Evolutionary conservation across 2,888 invertebrate species (phyloP), one percentile per base, ranked within the genome.

Genomic region (Aleiodes leptofemur): DNA sequence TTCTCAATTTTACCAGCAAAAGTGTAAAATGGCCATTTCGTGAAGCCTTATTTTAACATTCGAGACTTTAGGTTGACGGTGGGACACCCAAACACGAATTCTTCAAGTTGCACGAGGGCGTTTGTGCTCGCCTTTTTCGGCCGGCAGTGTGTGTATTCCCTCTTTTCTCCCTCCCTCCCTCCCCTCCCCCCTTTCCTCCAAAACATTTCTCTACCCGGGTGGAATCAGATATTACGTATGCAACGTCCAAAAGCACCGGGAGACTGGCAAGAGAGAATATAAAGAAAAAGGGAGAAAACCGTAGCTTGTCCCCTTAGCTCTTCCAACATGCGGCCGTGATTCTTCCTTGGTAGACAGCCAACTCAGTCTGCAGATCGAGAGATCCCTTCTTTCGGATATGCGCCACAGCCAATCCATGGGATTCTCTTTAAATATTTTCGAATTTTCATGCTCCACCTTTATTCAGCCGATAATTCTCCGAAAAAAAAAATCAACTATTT

Each of bases 211-310:
- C 80, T 82, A 71, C 82, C 82, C 82, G 83, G 82, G 83, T 83
- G 82, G 82, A 86, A 87, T 86, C 87, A 85, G 86, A 87, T 86
- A 87, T 87, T 87, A 87, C 84, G 85, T 86, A 87, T 86, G 87
- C 86, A 64, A 86, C 83, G 83, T 82, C 81, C 84, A 82, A 86
- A 86, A 83, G 85, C 82, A 79, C 80, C 75, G 78, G 51, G 68
- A 83, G 82, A 84, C 80, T 83, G 81, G 76, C 79, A 61, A 48
- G 77, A 55, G 69, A 70, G 61, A 55, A 57, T 57, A 74, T 57
- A 74, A 72, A 72, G 70, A 74, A 29, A 57, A 50, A 77, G 70
- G 56, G 73, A 69, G 73, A 73, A 72, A 55, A 78, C 76, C 76
- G 51, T 51, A 23, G 29, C 68, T 51, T 68, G 51, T 43, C 48